A percentile compares a stretch with the other conserved stretches of the same genome.
phyloP scores from a whole-genome alignment of 2,888 invertebrate species.

The Drosophila nigritarsus region DNA sequence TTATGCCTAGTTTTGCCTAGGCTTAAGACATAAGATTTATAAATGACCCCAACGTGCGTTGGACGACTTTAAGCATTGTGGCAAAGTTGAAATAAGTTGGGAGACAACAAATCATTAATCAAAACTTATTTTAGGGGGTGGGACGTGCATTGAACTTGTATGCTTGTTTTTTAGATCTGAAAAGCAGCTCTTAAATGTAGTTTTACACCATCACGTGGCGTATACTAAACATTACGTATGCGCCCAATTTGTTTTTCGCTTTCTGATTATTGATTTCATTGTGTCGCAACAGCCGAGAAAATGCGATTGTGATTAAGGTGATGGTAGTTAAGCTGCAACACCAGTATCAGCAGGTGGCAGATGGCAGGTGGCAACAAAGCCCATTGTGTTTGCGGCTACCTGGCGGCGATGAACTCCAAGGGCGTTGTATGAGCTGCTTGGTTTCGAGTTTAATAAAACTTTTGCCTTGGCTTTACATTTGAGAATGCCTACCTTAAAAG shows the following conservation, averaged over 20 bases:
- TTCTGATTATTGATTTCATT: conserved; percentile 47
- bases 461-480: conserved; percentile 9
- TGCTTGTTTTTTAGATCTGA: background rate
- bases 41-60: conserved; percentile 61
- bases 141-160: conserved; percentile 1
- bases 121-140: conserved; percentile 32
- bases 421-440: conserved; percentile 17
- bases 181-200: background rate
- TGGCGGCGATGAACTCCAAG: conserved; percentile 2
- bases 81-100: conserved; percentile 59
- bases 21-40: conserved; percentile 63
- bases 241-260: conserved; percentile 10
- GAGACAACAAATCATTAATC: conserved; percentile 57
- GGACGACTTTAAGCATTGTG: conserved; percentile 41
- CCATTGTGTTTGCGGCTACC: conserved; percentile 24
- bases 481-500: background rate
- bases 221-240: conserved; percentile 55
- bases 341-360: conserved; percentile 46
- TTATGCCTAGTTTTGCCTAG: conserved; percentile 33
- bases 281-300: conserved; percentile 13
- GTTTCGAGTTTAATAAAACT: conserved; percentile 73
- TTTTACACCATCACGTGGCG: conserved; percentile 6
- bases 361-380: conserved; percentile 42
- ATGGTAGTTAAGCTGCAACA: background rate
- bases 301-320: conserved; percentile 30